Percentiles rank a stretch among this genome's conserved stretches.
Conservation (phyloP, 2,888 invertebrate genomes). For the Hypena proboscidalis region DNA sequence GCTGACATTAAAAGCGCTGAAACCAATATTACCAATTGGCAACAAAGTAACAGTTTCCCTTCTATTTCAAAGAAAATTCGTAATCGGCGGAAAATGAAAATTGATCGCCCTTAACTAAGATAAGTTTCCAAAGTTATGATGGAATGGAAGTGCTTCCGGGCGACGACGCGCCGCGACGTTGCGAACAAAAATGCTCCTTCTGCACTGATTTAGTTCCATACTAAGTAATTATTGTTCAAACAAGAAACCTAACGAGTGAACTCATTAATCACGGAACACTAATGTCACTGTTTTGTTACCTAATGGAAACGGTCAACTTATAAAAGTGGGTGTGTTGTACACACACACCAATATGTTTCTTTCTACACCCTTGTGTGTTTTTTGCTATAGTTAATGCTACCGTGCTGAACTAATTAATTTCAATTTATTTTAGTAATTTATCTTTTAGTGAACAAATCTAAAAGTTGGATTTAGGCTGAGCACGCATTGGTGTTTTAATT, state of each 20-base stretch:
- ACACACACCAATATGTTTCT: too few relatives aligned
- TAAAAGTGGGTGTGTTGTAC: slow-evolving; percentile 44
- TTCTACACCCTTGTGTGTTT: too few relatives aligned
- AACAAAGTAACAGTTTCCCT: slow-evolving; percentile 45
- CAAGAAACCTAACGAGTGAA: slow-evolving; percentile 66
- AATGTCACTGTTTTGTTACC: slow-evolving; percentile 56
- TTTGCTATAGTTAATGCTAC: too few relatives aligned
- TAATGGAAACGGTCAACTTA: slow-evolving; percentile 51
- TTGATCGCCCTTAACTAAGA: slow-evolving; percentile 81
- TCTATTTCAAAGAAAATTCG: slow-evolving; percentile 63
- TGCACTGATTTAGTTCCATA: slow-evolving; percentile 58
- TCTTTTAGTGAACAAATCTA: too few relatives aligned
- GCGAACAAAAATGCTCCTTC: slow-evolving; percentile 68
- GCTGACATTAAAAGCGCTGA: neutral
- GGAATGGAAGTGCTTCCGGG: slow-evolving; percentile 66
- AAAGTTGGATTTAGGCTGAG: too few relatives aligned
- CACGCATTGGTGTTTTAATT: too few relatives aligned
- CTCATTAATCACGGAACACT: slow-evolving; percentile 66
- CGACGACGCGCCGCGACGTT: slow-evolving; percentile 51
- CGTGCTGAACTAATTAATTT: too few relatives aligned
- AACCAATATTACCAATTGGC: slow-evolving; percentile 26
- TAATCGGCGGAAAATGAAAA: slow-evolving; percentile 80
- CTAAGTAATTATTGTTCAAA: slow-evolving; percentile 72
- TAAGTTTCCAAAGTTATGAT: slow-evolving; percentile 80
- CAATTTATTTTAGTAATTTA: too few relatives aligned